A percentile compares a stretch with the other conserved stretches of the same genome.
Evolutionary conservation across 37 sponge, comb jelly and placozoan species (phyloP).

Genomic region (Geodia barretti): DNA sequence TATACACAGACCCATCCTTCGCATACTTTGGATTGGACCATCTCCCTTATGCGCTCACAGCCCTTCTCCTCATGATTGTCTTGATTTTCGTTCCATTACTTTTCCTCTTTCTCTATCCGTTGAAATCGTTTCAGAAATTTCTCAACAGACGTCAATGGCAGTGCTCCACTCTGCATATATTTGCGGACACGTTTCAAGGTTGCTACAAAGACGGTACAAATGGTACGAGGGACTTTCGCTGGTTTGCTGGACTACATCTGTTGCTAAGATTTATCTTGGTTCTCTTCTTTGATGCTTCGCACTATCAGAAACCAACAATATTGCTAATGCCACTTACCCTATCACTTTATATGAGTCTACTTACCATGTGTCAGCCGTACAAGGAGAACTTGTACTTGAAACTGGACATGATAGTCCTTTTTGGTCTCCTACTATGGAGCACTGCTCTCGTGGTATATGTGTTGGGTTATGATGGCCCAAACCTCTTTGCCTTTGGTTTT

Average conservation of each 20-base stretch:
- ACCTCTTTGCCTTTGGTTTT: no score
- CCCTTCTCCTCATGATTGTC: background rate
- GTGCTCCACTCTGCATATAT: background rate
- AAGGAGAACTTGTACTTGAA: no score
- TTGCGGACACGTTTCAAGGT: slow-evolving; percentile 28
- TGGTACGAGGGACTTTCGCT: slow-evolving; percentile 1
- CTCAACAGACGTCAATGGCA: background rate
- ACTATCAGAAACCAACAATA: no score
- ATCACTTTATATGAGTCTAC: no score
- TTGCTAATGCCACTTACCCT: no score
- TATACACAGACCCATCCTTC: background rate
- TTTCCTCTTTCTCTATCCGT: background rate
- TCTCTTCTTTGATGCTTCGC: no score
- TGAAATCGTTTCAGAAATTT: background rate
- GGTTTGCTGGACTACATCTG: slow-evolving; percentile 36
- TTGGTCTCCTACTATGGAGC: no score
- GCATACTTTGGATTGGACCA: slow-evolving; percentile 1
- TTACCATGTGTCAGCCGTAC: no score
- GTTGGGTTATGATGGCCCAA: no score
- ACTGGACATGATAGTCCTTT: no score
- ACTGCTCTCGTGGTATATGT: no score
- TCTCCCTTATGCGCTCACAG: background rate
- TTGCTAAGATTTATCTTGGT: slow-evolving; percentile 8
- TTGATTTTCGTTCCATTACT: slow-evolving; percentile 3
- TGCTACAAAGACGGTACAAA: slow-evolving; percentile 21